Base-by-base conservation (phyloP, 2,797 vertebrate genomes). In the Macroramphosus scolopax region DNA sequence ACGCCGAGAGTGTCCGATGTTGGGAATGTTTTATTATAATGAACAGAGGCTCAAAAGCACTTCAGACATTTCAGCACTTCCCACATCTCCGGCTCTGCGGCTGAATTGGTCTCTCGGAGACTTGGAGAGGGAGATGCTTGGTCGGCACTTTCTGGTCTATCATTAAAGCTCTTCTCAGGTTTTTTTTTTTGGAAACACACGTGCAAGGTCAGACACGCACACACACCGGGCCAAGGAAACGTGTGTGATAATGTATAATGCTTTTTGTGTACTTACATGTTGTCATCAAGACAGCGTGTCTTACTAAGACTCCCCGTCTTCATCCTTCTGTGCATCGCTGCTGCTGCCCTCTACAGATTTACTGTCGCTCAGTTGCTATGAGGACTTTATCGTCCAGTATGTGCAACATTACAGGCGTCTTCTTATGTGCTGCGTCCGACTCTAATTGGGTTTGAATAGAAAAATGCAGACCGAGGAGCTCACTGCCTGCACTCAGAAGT, bases 71-170 rank as follows among this genome's bases (percentile, higher is more conserved):
- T 65, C 37, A 29, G 45, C 7, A 2, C 45, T 57, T 20, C 24
- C 34, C 57, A 22, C 43, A 28, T 68, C 52, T 60, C 35, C 1
- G 12, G 47, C 51, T 63, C 35, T 8, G 68, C 10, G 24, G 38
- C 26, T 52, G 55, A 76, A 72, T 72, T 73, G 68, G 69, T 74
- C 68, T 81, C 72, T 61, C 20, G 2, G 73, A 73, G 77, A 75
- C 63, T 65, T 34, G 0, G 29, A 22, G 46, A 29, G 49, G 22
- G 65, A 77, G 64, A 65, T 72, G 77, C 80, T 72, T 68, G 52
- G 40, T 75, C 51, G 63, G 73, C 77, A 73, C 50, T 77, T 74
- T 73, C 51, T 54, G 33, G 13, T 44, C 61, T 70, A 49, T 76
- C 77, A 78, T 83, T 83, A 81, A 76, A 75, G 62, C 46, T 15